Conservation (phyloP, 2,113 vertebrate species). For the Dromaius novaehollandiae region DNA sequence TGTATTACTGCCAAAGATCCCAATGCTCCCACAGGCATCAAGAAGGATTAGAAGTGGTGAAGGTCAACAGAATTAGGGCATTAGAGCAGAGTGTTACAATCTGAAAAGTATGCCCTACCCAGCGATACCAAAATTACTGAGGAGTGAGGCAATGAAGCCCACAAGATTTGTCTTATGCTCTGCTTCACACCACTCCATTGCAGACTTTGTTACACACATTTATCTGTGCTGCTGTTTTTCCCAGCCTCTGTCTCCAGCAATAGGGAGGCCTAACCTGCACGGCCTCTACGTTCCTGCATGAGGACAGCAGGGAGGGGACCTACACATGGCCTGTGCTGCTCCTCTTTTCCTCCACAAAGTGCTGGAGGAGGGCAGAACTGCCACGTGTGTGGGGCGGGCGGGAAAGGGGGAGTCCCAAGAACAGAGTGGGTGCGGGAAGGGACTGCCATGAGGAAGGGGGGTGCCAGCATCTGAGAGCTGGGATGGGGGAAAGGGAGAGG, state of each 20-base stretch:
- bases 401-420: not conserved
- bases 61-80: not conserved
- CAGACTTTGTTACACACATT: not conserved
- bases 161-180: not conserved
- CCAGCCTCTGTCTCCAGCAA: not conserved
- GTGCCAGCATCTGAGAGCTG: not conserved
- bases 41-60: not conserved
- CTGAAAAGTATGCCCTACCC: not conserved
- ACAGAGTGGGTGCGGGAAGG: not conserved
- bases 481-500: not conserved
- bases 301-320: not conserved
- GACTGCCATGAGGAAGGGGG: not conserved
- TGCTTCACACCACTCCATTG: not conserved
- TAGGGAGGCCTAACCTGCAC: not conserved
- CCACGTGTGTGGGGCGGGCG: not conserved
- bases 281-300: too few species aligned
- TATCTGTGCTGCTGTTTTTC: not conserved
- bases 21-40: not conserved
- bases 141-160: not conserved
- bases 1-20: not conserved
- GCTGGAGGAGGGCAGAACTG: not conserved
- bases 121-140: not conserved
- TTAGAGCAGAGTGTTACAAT: rapidly evolving
- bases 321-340: not conserved
- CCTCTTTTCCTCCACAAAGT: not conserved